Percentiles rank a stretch among this genome's conserved stretches.
These are phyloP conservation scores for Excalfactoria chinensis DNA, from an alignment of 2,113 vertebrate genomes.

Conservation along the genomic window DNA sequence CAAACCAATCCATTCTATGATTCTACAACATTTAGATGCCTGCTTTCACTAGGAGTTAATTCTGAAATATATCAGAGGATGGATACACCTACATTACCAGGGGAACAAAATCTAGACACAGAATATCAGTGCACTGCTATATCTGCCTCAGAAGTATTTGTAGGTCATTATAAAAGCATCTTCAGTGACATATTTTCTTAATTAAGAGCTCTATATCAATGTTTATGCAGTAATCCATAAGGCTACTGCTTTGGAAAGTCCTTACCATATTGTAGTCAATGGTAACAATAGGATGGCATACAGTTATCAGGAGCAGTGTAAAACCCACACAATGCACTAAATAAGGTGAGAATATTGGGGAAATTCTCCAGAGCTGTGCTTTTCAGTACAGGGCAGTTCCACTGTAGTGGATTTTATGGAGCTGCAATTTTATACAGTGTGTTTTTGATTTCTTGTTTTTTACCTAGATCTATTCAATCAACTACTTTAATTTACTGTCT, in stretches of 20 bases:
- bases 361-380: not conserved
- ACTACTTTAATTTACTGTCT: slow-evolving; percentile 39
- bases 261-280: slow-evolving; percentile 9
- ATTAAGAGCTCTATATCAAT: not conserved
- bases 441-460: slow-evolving; percentile 33
- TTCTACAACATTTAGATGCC: not conserved
- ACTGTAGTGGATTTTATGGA: slow-evolving; percentile 55
- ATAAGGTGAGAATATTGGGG: slow-evolving; percentile 1
- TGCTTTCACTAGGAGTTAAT: not conserved
- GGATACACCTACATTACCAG: not conserved
- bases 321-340: slow-evolving; percentile 48
- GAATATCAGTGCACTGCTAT: not conserved
- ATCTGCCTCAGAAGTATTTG: slow-evolving; percentile 51
- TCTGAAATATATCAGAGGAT: not conserved
- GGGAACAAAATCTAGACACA: slow-evolving; percentile 10
- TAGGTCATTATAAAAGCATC: slow-evolving; percentile 45
- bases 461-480: slow-evolving; percentile 16
- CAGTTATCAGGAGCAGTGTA: slow-evolving; percentile 33
- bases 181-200: not conserved
- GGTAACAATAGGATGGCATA: not conserved
- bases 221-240: slow-evolving; percentile 23
- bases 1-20: too few relatives aligned
- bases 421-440: slow-evolving; percentile 42
- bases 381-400: slow-evolving; percentile 60
- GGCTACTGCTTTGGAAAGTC: slow-evolving; percentile 38